Base-by-base conservation (phyloP, 1,140 invertebrate species). In the Ceratosolen solmsi region DNA sequence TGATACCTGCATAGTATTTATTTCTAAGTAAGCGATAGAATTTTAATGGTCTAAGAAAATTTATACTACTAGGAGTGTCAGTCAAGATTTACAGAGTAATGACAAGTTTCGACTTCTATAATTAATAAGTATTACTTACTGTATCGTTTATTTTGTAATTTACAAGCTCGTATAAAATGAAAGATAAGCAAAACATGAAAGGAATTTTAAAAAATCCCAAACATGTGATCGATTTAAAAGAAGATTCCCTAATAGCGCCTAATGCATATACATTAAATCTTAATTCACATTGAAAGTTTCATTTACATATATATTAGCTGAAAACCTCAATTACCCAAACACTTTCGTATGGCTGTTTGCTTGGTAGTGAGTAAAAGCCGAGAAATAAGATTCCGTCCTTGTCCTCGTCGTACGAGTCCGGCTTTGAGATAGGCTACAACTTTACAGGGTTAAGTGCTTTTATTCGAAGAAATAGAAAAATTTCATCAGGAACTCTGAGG, bases 301-400 rank as follows among this genome's bases (percentile, higher is more conserved):
- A 75, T 75, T 33, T 75, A 38, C 73, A 75, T 75, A 75, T 17
- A 75, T 75, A 75, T 58, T 75, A 58, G 27, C 36, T 75, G 8
- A 8, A n/a, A 3, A 25, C 30, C 27, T 74, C 56, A 2, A 46
- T 36, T 38, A 60, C 25, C 13, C 56, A 15, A 7, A 11, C 1
- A 27, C 56, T 5, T 60, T 27, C 25, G n/a, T 13, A 9, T 13
- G 11, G 22, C 13, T 25, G 25, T 2, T 33, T 68, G 20, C 63
- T 27, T 1, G 25, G 56, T 9, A 9, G 5, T n/a, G 27, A 60
- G 1, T 60, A 25, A 8, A 30, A 60, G 27, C 56, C 7, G 56
- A 60, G 25, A 60, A 60, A 60, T 60, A 27, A 60, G 25, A 5
- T 7, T 0, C n/a, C 56, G 9, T 11, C 20, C 20, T 54, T 22